Evolutionary conservation across 2,888 invertebrate genomes (phyloP), one percentile per base, ranked within the genome.

Genomic region (Unio pictorum): DNA sequence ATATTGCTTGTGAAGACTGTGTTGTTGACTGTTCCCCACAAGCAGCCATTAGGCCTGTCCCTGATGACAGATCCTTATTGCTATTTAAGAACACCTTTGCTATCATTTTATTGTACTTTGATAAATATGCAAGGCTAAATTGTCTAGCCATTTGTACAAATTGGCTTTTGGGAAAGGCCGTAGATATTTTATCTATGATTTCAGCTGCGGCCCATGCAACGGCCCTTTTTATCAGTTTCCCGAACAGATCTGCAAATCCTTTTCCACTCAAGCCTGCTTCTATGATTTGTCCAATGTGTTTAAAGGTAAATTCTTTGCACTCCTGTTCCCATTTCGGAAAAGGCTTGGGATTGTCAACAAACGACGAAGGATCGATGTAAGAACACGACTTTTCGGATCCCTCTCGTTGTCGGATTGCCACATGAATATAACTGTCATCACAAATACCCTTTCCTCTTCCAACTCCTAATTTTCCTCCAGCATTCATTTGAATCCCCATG

Each of bases 321-420:
- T 81, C 78, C 67, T 79, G 73, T 18, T 74, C 71, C 79, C 82
- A 81, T 55, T 75, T 71, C 18, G 84, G 80, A 6, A 75, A 69
- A 0, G 82, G 80, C 56, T 81, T 71, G 30, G 78, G 60, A 57
- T 75, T 67, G 34, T 81, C 80, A 4, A 82, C 66, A 68, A 75
- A 84, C 15, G 78, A 73, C 3, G 78, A 74, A 2, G 84, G 84
- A 63, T 84, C 84, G 8, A 81, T 75, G 61, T 82, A 82, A 11
- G 63, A 68, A 61, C 81, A 81, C 6, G 71, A 23, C 7, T 56
- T 64, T 28, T 67, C 65, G 8, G 55, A 61, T 1, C 68, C 66
- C 20, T 70, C 59, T 18, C 63, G 57, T 45, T 75, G 64, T 61
- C 80, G 68, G 30, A 82, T 74, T 17, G 81, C 77, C 55, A 83